phyloP scores from a whole-genome alignment of 2,888 invertebrate species.

The Saturnia japonica region DNA sequence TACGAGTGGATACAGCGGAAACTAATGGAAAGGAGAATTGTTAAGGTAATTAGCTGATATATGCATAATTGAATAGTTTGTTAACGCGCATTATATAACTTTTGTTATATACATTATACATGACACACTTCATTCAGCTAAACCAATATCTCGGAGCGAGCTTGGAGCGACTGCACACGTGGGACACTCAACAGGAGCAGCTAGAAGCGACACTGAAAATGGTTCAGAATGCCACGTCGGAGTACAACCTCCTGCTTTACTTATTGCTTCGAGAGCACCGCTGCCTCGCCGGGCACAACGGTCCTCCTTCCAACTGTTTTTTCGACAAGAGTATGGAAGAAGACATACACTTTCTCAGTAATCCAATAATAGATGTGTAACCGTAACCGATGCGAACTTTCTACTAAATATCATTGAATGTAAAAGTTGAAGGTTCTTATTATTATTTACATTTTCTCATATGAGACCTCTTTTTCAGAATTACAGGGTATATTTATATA shows the following conservation, averaged over 20 bases:
- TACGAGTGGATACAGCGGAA: conserved; percentile 71
- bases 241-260: conserved; percentile 67
- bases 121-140: conserved; percentile 43
- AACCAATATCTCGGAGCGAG: conserved; percentile 50
- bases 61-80: conserved; percentile 32
- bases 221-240: conserved; percentile 61
- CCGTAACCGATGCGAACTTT: conserved; percentile 16
- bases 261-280: conserved; percentile 60
- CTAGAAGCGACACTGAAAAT: conserved; percentile 56
- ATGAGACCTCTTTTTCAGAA: no score
- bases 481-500: not conserved
- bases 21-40: conserved; percentile 63
- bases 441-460: not conserved
- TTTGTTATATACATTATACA: conserved; percentile 22
- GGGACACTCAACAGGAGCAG: conserved; percentile 62
- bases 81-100: not conserved
- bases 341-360: conserved; percentile 41
- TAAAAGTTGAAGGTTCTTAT: not conserved
- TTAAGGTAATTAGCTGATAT: conserved; percentile 50
- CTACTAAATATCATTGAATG: not conserved
- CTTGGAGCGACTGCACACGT: conserved; percentile 54
- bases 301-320: conserved; percentile 44
- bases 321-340: conserved; percentile 46
- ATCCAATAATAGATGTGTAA: conserved; percentile 35
- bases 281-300: conserved; percentile 36